phyloP scores from a whole-genome alignment of 2,888 invertebrate genomes.

The Microctonus brassicae region DNA sequence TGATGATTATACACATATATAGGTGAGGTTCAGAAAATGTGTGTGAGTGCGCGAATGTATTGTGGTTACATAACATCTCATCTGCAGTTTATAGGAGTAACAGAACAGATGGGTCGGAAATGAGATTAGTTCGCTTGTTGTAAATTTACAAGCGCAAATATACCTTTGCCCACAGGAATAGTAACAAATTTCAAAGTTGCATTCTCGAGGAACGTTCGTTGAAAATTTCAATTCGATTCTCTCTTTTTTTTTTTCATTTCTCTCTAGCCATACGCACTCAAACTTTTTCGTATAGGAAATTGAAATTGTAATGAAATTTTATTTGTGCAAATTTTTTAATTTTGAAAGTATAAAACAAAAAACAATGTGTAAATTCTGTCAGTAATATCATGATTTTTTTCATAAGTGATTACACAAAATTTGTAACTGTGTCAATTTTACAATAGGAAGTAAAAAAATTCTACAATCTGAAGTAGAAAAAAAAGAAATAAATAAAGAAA shows the following conservation, averaged over 20 bases:
- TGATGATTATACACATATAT: background rate
- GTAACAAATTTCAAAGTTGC: constrained; percentile 32
- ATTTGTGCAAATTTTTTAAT: background rate
- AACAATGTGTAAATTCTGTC: no score
- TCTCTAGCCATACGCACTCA: background rate
- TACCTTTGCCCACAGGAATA: constrained; percentile 32
- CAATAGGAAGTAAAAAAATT: no score
- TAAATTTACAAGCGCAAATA: constrained; percentile 39
- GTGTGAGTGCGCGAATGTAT: constrained; percentile 19
- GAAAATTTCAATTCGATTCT: background rate
- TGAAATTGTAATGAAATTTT: background rate
- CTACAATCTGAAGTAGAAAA: no score
- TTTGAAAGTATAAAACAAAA: no score
- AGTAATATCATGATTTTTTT: no score
- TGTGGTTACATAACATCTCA: constrained; percentile 51
- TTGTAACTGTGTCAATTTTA: no score
- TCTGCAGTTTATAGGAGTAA: constrained; percentile 44
- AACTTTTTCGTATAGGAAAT: background rate
- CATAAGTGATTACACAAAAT: no score
- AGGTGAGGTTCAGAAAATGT: background rate
- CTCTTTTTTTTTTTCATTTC: background rate
- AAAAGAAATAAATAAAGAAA: background rate
- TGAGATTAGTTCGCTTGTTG: constrained; percentile 61
- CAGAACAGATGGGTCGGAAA: constrained; percentile 41
- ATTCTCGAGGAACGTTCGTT: background rate